Percentiles rank a stretch among this genome's conserved stretches.
Evolutionary conservation across 2,888 invertebrate species (phyloP).

Genomic region (Boloria selene): DNA sequence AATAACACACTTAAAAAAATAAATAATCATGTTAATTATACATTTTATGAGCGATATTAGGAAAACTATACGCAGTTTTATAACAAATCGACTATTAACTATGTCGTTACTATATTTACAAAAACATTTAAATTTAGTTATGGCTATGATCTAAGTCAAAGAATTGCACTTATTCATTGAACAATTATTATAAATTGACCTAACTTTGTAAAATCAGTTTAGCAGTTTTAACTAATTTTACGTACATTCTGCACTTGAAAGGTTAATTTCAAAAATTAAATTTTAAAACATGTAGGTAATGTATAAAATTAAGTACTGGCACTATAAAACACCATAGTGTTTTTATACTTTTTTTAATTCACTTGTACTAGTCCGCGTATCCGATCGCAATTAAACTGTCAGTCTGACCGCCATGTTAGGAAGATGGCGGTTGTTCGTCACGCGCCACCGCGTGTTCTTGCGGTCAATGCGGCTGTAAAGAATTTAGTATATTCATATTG

Average conservation of each 20-base stretch:
- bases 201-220: constrained; percentile 21
- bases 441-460: constrained; percentile 66
- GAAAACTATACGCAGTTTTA: constrained; percentile 32
- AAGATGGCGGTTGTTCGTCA: constrained; percentile 62
- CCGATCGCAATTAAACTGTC: constrained; percentile 33
- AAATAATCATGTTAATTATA: constrained; percentile 36
- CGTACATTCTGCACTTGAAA: not conserved
- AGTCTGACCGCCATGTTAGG: constrained; percentile 40
- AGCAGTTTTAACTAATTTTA: constrained; percentile 9
- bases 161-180: constrained; percentile 38
- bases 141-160: constrained; percentile 33
- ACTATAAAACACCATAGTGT: constrained; percentile 38
- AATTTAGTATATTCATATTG: constrained; percentile 81
- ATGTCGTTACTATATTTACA: constrained; percentile 35
- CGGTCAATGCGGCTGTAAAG: constrained; percentile 82
- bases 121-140: constrained; percentile 27
- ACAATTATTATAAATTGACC: constrained; percentile 20
- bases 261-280: constrained; percentile 3
- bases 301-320: constrained; percentile 40
- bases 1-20: constrained; percentile 37
- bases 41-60: constrained; percentile 31
- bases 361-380: constrained; percentile 30
- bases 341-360: constrained; percentile 24
- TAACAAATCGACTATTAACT: constrained; percentile 35
- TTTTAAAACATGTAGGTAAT: constrained; percentile 11